These are phyloP conservation scores for Ursus arctos DNA, from an alignment of 2,113 vertebrate species.

Conservation along the genomic window DNA sequence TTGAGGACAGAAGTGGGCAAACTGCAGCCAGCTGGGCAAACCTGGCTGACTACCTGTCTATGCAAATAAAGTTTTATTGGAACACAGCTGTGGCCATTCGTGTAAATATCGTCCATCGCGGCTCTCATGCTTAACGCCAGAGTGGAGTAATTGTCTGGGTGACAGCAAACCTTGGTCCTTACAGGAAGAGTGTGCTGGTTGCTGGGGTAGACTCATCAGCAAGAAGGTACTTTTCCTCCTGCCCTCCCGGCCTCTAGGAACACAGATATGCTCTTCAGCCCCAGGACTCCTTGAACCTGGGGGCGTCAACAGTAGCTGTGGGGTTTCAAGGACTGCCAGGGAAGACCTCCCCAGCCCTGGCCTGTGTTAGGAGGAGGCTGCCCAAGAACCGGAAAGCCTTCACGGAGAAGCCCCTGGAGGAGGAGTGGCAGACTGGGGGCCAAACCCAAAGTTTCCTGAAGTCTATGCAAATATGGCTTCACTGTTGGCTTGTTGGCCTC, in stretches of 20 bases:
- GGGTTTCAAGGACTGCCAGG: background rate
- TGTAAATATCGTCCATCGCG: too few species aligned
- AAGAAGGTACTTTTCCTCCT: background rate
- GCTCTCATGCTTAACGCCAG: background rate
- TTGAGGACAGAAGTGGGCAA: background rate
- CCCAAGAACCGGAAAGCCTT: background rate
- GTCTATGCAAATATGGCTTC: background rate
- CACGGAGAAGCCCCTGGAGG: background rate
- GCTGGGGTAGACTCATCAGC: background rate
- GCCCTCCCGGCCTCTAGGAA: too few species aligned
- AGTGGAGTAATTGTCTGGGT: background rate
- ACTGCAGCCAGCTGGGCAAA: background rate
- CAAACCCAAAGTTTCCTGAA: background rate
- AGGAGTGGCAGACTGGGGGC: background rate
- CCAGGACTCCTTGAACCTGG: background rate
- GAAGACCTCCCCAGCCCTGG: background rate
- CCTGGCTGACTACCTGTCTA: background rate
- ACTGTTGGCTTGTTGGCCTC: background rate
- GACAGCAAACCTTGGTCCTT: background rate
- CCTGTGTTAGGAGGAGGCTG: background rate
- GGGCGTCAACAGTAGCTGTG: too few species aligned
- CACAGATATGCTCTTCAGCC: rapidly evolving
- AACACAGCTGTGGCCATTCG: background rate
- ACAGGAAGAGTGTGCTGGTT: background rate
- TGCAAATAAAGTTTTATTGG: background rate